Evolutionary conservation across 2,797 vertebrate genomes (phyloP), one percentile per base, ranked within the genome.

Genomic region (Carduelis carduelis): DNA sequence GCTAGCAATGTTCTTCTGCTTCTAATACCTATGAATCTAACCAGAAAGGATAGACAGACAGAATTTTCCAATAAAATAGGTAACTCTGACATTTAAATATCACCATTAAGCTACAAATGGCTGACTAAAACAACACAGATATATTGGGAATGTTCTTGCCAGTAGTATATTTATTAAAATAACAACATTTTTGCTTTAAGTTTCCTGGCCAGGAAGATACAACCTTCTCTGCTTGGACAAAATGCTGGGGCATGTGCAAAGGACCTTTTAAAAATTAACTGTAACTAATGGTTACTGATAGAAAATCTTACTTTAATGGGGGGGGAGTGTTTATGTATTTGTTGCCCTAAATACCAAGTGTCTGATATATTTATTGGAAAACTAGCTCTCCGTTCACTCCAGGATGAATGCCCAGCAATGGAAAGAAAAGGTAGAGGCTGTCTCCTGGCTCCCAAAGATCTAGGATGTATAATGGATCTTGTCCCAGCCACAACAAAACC

Each of bases 401-500:
- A 68, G 34, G 15, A 24, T 68, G 20, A 83, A 69, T 52, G 13
- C 11, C 46, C 39, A 24, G 18, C 39, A 79, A 47, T 6, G 6
- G 19, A 11, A 83, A 69, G 28, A 9, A 7, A 66, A 47, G 3
- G 10, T 1, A 44, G 15, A 44, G 47, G 2, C 64, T 64, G 32
- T 35, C 6, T 69, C 4, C 26, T 9, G 8, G 30, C 15, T 87
- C 24, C 49, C 20, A n/a, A n/a, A 75, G 27, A 50, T 26, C 8
- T 50, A 24, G 5, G 15, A 44, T 1, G 0, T 27, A 8, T 1
- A 0, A 41, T 37, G 2, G 0, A 6, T 78, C 35, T n/a, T 37
- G 12, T 53, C 22, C 12, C 30, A 57, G 3, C 7, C 1, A 6
- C 26, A 81, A 23, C 7, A 77, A 14, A 70, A 9, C 6, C 32